Percentiles rank a stretch among this genome's conserved stretches.
Evolutionary conservation across 2,797 vertebrate species (phyloP).

Genomic region (Chanos chanos): DNA sequence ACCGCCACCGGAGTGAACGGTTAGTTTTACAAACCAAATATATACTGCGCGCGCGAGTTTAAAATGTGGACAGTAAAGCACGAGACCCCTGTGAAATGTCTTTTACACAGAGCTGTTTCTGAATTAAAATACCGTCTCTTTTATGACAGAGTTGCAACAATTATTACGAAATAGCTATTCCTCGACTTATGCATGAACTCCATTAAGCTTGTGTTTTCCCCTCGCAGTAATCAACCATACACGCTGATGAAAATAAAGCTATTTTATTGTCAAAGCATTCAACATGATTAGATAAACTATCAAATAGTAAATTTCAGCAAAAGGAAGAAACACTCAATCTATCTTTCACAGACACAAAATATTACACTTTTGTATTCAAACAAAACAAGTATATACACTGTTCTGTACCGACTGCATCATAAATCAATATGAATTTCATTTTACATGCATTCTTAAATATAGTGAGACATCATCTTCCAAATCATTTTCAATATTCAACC

Average conservation of each 20-base stretch:
- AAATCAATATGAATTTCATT: slow-evolving; percentile 77
- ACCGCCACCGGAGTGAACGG: too few species aligned
- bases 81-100: neutral
- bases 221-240: slow-evolving; percentile 54
- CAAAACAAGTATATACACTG: slow-evolving; percentile 82
- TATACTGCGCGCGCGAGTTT: too few species aligned
- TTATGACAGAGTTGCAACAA: neutral
- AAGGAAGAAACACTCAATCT: slow-evolving; percentile 87
- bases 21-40: too few species aligned
- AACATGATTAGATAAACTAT: slow-evolving; percentile 98
- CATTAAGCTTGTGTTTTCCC: neutral
- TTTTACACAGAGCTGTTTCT: neutral
- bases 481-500: slow-evolving; percentile 53
- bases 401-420: slow-evolving; percentile 79
- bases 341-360: slow-evolving; percentile 94
- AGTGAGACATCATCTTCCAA: slow-evolving; percentile 70
- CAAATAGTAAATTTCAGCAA: slow-evolving; percentile 92
- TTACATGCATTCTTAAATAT: slow-evolving; percentile 88
- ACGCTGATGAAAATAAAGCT: slow-evolving; percentile 96
- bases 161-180: neutral
- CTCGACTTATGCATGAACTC: too few species aligned
- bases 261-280: slow-evolving; percentile 99
- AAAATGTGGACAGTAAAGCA: too few species aligned
- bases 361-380: slow-evolving; percentile 91
- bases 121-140: neutral